Percentiles rank a stretch among this genome's conserved stretches.
These are phyloP conservation scores for Theropithecus gelada DNA, from an alignment of 2,113 vertebrate species.

Conservation along the genomic window DNA sequence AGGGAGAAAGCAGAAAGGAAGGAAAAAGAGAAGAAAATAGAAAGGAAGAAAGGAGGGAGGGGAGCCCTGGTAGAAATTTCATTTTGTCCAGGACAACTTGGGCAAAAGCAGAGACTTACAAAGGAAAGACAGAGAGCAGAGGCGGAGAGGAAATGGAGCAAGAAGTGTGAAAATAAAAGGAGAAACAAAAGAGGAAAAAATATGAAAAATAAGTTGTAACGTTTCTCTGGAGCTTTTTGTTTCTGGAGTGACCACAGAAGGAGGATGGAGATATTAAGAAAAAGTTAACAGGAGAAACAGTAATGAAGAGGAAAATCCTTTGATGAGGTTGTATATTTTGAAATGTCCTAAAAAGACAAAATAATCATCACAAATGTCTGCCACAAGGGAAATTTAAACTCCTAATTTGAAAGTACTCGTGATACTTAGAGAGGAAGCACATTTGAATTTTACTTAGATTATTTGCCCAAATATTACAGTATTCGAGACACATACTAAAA, in stretches of 20 bases:
- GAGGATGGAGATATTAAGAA: not conserved
- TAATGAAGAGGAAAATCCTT: not conserved
- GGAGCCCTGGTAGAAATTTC: not conserved
- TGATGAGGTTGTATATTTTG: not conserved
- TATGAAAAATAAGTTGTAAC: not conserved
- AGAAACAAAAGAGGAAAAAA: not conserved
- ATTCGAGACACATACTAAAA: not conserved
- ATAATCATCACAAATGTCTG: not conserved
- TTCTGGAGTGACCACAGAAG: not conserved
- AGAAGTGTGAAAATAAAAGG: not conserved
- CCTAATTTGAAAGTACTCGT: not conserved
- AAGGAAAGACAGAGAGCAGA: not conserved
- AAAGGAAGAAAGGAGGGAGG: not conserved
- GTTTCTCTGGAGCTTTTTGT: not conserved
- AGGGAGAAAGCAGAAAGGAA: not conserved
- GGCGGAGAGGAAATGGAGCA: not conserved
- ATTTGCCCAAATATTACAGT: not conserved
- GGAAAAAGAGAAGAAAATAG: not conserved
- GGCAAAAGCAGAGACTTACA: not conserved
- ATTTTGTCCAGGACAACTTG: not conserved
- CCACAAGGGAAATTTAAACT: not conserved
- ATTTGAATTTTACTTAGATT: not conserved
- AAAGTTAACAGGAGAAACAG: not conserved
- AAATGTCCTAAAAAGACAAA: slow-evolving; percentile 39
- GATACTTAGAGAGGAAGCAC: not conserved